Evolutionary conservation across 2,888 invertebrate genomes (phyloP), one percentile per base, ranked within the genome.

Genomic region (Drosophila setosimentum): DNA sequence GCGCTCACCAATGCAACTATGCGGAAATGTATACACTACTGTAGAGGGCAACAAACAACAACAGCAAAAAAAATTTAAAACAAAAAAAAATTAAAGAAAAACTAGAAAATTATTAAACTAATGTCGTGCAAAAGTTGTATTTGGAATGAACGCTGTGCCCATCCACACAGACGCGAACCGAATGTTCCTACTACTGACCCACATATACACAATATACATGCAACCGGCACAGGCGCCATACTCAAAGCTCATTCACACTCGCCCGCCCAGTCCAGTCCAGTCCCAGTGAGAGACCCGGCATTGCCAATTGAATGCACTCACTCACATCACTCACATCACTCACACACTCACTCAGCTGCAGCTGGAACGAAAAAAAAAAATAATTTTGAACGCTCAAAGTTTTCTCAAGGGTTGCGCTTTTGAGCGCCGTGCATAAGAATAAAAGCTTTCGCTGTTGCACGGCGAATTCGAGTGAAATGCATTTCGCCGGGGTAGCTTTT

Each of bases 141-240:
- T 62, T 48, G 60, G 68, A 78, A 74, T 78, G 75, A 78, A 75
- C 78, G 78, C 74, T 74, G 58, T 69, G 77, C 66, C 73, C 69
- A 79, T 68, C 65, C 73, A 76, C 68, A 76, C 79, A 79, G 77
- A 76, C 85, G 82, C 82, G 78, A 57, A 70, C 73, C 82, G 82
- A 83, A 80, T 81, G 67, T 81, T 84, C 82, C 80, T 82, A 92
- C 91, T 92, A 91, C 92, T 92, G 92, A 91, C 91, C 91, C 91
- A 92, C 84, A 87, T 92, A 78, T 59, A 74, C 64, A 65, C 58
- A 54, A 63, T 55, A 68, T 61, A 53, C 51, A 58, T 53, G 67
- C 70, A 74, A 71, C 81, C 81, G 82, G 82, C 83, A 82, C 82
- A 84, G 74, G 80, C 77, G 77, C 79, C 79, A 75, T 65, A 54